Evolutionary conservation across 2,113 vertebrate species (phyloP), one percentile per base, ranked within the genome.

Genomic region (Microtus oregoni): DNA sequence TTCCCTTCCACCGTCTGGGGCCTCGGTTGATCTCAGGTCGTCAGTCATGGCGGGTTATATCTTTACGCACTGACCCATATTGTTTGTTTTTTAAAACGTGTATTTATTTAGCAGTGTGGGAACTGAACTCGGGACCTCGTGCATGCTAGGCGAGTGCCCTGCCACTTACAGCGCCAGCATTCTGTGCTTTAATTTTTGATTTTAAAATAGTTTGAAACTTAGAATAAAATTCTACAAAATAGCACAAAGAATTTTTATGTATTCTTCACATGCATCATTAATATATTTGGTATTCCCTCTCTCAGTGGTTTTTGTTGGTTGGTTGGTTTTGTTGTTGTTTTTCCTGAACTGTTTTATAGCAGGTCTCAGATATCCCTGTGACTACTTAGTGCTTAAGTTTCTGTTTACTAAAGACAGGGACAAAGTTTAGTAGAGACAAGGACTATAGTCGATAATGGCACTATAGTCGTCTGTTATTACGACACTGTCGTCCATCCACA

Each of bases 121-220:
- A 50, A 58, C 38, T 75, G 35, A 89, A 32, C 32, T 44, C 47
- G n/a, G 67, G 86, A 19, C 38, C 86, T 58, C 19, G 1, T 58
- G 14, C 8, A 20, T 5, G 50, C 70, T 61, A 12, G 24, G 52
- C 26, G 41, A 38, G 86, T 55, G 26, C 15, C 32, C 52, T 44
- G 20, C n/a, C 26, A 41, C 26, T 41, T 61, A 61, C 6, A 44
- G 19, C n/a, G 6, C 17, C 26, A 32, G 14, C 8, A 67, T 35
- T 50, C 70, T 68, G 65, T 30, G 73, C 35, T 38, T 72, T 82
- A 24, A 81, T 55, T 86, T 92, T 93, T 94, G 12, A 68, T 85
- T 92, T 91, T 86, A 58, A 96, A 89, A 81, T 77, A 86, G 72
- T 86, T 92, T 96, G 61, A 91, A 95, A 89, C 35, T 89, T 89